Evolutionary conservation across 2,797 vertebrate species (phyloP).

Genomic region (Melanogrammus aeglefinus): DNA sequence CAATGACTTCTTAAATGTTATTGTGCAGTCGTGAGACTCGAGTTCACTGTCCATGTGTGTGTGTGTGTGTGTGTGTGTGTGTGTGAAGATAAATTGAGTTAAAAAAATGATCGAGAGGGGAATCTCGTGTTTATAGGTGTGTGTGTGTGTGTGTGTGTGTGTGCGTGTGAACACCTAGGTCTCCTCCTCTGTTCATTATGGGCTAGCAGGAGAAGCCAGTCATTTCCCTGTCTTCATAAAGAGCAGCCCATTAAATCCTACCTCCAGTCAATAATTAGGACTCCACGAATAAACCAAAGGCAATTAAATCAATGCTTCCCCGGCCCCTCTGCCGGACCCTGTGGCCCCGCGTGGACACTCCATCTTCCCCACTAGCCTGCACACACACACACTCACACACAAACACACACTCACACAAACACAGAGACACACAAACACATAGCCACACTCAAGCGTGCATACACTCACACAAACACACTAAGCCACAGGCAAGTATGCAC

Average conservation of each 20-base stretch:
- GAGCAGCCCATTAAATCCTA: conserved; percentile 94
- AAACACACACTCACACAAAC: not conserved
- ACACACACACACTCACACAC: not conserved
- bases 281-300: conserved; percentile 98
- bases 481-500: too few relatives aligned
- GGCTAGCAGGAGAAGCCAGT: conserved; percentile 85
- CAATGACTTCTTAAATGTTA: conserved; percentile 94
- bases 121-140: conserved; percentile 31
- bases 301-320: conserved; percentile 99
- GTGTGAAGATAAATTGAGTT: conserved; percentile 81
- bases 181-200: conserved; percentile 84
- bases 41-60: conserved; percentile 36
- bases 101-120: conserved; percentile 91
- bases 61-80: conserved; percentile 44
- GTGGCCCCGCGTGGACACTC: conserved; percentile 87
- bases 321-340: conserved; percentile 75
- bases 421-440: not conserved
- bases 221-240: conserved; percentile 96
- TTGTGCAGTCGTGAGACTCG: conserved; percentile 82
- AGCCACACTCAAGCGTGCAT: too few relatives aligned
- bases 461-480: not conserved
- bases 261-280: conserved; percentile 99
- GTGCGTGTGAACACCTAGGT: conserved; percentile 59
- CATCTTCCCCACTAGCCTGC: conserved; percentile 69
- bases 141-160: conserved; percentile 59